Evolutionary conservation across 2,888 invertebrate genomes (phyloP), one percentile per base, ranked within the genome.

Genomic region (Archips crataeganus): DNA sequence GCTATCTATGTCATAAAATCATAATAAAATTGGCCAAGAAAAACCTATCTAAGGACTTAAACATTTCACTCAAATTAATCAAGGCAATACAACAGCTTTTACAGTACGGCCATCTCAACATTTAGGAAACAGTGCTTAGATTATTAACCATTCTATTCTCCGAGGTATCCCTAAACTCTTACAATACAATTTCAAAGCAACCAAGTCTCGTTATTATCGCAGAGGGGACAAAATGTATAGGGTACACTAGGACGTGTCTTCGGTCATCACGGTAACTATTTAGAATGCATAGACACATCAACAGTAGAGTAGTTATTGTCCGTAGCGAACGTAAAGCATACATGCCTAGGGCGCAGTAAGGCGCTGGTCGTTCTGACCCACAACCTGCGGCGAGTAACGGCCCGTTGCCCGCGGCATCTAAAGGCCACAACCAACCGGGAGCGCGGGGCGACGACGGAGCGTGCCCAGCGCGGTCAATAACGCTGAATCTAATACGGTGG

Each of bases 1-100:
- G 80, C 87, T 88, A 88, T 82, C 84, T 87, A 87, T 85, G 69
- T 79, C 78, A 76, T 82, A 82, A 85, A 78, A 80, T 79, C 78
- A 74, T 82, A 82, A 85, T 78, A 80, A 81, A 84, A 82, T 80
- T 79, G 81, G 82, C 80, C 76, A 80, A 84, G 80, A 76, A 79
- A 82, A 83, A 83, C 79, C 81, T 84, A 85, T 81, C 85, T 85
- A 86, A 83, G 61, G 57, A 60, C 67, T 75, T 39, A 71, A 62
- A 64, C 51, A 70, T 72, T 70, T 71, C 75, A 75, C 60, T 59
- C 51, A 74, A 69, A 70, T 70, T 39, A 47, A 71, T 49, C 34
- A 68, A 73, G 69, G 69, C 61, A 71, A 65, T 70, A 71, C 70
- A 74, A 74, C 62, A 62, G 49, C 36, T 72, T 68, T 39, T 51